Evolutionary conservation across 64 coral and sea anemone genomes (phyloP).

Genomic region (Actinia tenebrosa): DNA sequence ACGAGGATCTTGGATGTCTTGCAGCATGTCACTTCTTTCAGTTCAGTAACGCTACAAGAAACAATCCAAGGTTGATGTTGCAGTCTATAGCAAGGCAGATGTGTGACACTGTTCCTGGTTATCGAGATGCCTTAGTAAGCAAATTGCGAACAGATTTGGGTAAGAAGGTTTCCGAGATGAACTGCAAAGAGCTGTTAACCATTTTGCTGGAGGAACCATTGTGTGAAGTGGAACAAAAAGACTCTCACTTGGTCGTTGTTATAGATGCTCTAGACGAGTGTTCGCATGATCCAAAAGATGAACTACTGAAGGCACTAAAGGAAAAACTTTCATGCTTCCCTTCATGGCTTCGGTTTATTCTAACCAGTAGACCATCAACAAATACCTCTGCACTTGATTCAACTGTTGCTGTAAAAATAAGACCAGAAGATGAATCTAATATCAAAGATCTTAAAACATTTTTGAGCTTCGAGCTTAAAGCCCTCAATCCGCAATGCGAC

Average conservation of each 20-base stretch:
- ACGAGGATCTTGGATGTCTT: slow-evolving; percentile 38
- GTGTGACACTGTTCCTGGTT: no score
- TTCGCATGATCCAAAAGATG: background rate
- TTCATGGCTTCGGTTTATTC: background rate
- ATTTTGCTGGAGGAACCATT: background rate
- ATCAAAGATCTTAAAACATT: background rate
- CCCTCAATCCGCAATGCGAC: background rate
- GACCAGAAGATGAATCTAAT: background rate
- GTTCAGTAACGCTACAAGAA: slow-evolving; percentile 32
- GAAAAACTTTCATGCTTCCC: background rate
- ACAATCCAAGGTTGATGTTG: slow-evolving; percentile 48
- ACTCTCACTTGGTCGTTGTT: background rate
- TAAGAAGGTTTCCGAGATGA: background rate
- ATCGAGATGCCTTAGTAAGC: background rate
- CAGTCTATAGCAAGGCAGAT: slow-evolving; percentile 41
- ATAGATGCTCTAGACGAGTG: background rate
- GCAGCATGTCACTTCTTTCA: slow-evolving; percentile 12
- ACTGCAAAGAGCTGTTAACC: background rate
- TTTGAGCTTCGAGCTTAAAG: background rate
- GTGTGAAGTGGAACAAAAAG: background rate
- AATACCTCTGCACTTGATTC: background rate
- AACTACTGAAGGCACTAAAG: background rate
- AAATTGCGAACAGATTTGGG: slow-evolving; percentile 24
- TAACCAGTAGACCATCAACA: background rate
- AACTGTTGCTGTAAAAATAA: background rate